A percentile compares a stretch with the other conserved stretches of the same genome.
These are phyloP conservation scores for Zophobas morio DNA, from an alignment of 1,140 invertebrate species.

Conservation along the genomic window DNA sequence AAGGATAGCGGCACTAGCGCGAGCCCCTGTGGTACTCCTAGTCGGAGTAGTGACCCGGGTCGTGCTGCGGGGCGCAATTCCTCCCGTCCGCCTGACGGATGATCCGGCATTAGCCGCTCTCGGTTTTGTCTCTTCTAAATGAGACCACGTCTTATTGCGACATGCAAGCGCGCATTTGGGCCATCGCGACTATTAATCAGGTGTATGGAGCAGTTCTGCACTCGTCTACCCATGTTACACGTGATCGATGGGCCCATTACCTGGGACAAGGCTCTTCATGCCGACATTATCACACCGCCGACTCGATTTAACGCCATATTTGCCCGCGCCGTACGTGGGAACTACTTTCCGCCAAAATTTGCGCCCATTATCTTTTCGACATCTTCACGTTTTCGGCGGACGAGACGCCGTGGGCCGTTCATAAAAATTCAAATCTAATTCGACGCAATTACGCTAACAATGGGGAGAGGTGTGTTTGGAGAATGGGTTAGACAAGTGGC, in stretches of 20 bases:
- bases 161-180: slow-evolving; percentile 50
- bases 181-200: slow-evolving; percentile 55
- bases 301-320: slow-evolving; percentile 53
- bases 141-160: slow-evolving; percentile 45
- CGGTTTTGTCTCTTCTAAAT: slow-evolving; percentile 52
- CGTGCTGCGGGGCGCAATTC: slow-evolving; percentile 7
- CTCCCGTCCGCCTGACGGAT: slow-evolving; percentile 27
- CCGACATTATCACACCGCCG: slow-evolving; percentile 53
- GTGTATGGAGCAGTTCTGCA: slow-evolving; percentile 53
- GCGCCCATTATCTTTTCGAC: background rate
- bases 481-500: slow-evolving; percentile 5
- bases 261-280: slow-evolving; percentile 50
- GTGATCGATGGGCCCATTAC: slow-evolving; percentile 57
- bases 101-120: background rate
- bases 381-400: too few relatives aligned
- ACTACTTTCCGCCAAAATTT: background rate
- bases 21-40: background rate
- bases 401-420: slow-evolving; percentile 6
- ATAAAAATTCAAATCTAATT: slow-evolving; percentile 26
- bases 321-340: slow-evolving; percentile 43
- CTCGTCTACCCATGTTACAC: slow-evolving; percentile 55
- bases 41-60: background rate
- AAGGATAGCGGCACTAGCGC: too few relatives aligned
- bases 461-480: slow-evolving; percentile 16
- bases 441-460: slow-evolving; percentile 20